Evolutionary conservation across 2,797 vertebrate genomes (phyloP), one percentile per base, ranked within the genome.

Genomic region (Lycodopsis pacificus): DNA sequence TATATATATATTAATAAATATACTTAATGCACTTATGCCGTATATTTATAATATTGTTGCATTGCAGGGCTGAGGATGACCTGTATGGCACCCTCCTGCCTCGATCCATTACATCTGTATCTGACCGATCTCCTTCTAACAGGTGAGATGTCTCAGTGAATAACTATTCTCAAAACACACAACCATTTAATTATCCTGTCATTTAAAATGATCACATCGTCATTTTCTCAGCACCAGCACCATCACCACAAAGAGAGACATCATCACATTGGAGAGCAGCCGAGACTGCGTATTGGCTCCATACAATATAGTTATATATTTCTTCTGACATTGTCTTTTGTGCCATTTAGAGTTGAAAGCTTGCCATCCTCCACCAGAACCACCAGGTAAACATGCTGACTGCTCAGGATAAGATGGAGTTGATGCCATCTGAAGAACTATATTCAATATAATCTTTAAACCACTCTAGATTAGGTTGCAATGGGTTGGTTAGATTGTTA

Each of bases 61-160:
- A 8, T 59, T 53, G 32, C 79, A 95, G 93, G 49, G 13, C 89
- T 73, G 86, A 88, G 48, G 88, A 95, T 85, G 40, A 84, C 0
- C 70, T 93, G 70, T 93, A 92, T 27, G 83, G 13, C 83, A 83
- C 70, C 62, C 91, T 93, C n/a, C 70, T 92, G 72, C 81, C 91
- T 3, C 83, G 5, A 51, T 40, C 48, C 30, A 84, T 91, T 0
- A 84, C 65, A 27, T 84, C 86, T 58, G 10, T 44, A 48, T 36
- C 68, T 4, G 17, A 11, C 20, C 40, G 36, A 27, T 42, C 82
- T 13, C 71, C 91, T 54, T 36, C 86, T 13, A 14, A 48, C 76
- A 93, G 88, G 94, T 94, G 65, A 91, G 86, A 44, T 1, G 14
- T 68, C 65, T 68, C 40, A 46, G 40, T 14, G 19, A 71, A 34